phyloP scores from a whole-genome alignment of 2,113 vertebrate species.

The Zonotrichia leucophrys region DNA sequence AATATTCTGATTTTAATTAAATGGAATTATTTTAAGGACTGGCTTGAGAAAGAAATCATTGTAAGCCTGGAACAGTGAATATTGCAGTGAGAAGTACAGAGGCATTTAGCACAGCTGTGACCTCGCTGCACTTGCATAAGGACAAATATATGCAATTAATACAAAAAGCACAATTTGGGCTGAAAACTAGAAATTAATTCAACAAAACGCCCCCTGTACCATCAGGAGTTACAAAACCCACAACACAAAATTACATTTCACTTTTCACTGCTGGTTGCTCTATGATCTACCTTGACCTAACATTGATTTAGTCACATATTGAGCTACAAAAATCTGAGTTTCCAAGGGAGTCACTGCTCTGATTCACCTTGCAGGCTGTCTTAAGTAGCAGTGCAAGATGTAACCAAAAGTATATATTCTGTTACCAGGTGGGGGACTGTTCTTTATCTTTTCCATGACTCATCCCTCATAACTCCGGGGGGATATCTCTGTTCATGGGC shows the following conservation, averaged over 20 bases:
- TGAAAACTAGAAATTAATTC: not conserved
- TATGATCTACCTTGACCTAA: not conserved
- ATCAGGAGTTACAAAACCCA: not conserved
- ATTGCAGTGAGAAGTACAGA: not conserved
- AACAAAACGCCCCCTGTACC: rapidly evolving
- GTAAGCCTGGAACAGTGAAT: not conserved
- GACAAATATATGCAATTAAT: not conserved
- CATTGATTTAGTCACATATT: not conserved
- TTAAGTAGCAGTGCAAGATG: not conserved
- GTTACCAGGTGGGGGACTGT: not conserved
- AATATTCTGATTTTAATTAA: not conserved
- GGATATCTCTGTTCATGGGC: not conserved
- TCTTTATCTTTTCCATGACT: not conserved
- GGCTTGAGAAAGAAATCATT: not conserved
- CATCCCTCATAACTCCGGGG: not conserved
- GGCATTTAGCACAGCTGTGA: not conserved
- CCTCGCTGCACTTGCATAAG: not conserved
- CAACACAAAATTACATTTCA: not conserved
- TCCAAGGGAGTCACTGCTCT: not conserved
- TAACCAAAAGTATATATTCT: not conserved
- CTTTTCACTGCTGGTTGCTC: not conserved
- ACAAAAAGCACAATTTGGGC: not conserved
- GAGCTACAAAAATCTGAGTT: not conserved
- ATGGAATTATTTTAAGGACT: not conserved
- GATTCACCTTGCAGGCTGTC: not conserved